Evolutionary conservation across 2,888 invertebrate species (phyloP).

Genomic region (Cephus rjabovi): DNA sequence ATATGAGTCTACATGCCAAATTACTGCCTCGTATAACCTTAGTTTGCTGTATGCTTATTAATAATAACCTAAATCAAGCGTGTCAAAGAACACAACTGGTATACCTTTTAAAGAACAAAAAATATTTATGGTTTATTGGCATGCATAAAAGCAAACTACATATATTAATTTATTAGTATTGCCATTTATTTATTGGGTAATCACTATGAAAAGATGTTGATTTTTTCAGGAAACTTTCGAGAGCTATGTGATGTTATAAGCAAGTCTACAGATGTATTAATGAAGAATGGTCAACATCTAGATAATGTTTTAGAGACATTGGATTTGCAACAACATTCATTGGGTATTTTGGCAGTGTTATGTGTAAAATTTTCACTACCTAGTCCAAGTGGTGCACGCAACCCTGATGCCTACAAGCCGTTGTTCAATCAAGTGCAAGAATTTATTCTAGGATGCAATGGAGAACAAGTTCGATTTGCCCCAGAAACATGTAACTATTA

Average conservation of each 20-base stretch:
- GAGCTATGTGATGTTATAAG: constrained; percentile 80
- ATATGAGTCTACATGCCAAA: neutral
- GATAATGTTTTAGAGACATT: constrained; percentile 92
- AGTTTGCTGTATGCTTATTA: neutral
- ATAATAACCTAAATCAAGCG: no score
- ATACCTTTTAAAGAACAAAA: no score
- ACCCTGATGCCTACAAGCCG: constrained; percentile 64
- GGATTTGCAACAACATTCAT: constrained; percentile 90
- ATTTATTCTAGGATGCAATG: constrained; percentile 88
- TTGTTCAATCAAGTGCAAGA: constrained; percentile 85
- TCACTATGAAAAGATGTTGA: constrained; percentile 9
- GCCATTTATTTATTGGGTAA: no score
- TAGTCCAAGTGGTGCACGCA: constrained; percentile 38
- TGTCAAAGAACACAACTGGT: no score
- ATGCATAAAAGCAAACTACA: no score
- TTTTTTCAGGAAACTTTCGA: constrained; percentile 77
- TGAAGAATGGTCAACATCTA: constrained; percentile 85
- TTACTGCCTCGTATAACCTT: neutral
- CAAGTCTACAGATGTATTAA: constrained; percentile 84
- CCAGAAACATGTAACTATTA: constrained; percentile 81
- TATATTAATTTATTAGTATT: no score
- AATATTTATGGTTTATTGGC: no score
- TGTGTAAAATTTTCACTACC: constrained; percentile 81
- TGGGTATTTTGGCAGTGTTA: constrained; percentile 89
- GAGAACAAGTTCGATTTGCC: constrained; percentile 89